Evolutionary conservation across 37 sponge, comb jelly and placozoan genomes (phyloP).

Genomic region (Dysidea cf. avara): DNA sequence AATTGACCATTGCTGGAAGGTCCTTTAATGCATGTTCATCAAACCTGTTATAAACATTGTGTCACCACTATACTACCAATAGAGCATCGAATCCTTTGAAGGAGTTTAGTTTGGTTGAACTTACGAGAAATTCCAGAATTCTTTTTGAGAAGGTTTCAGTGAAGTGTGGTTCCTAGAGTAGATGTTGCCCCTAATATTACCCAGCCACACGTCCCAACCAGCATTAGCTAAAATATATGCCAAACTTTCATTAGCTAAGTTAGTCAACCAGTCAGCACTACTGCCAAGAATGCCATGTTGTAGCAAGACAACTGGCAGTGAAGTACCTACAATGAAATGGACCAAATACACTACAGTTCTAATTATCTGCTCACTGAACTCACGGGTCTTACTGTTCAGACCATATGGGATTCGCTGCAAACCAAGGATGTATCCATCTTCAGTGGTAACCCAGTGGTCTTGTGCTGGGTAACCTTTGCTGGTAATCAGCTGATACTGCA

Average conservation of each 20-base stretch:
- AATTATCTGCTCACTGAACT: no score
- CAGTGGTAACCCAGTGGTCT: constrained; percentile 76
- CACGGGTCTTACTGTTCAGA: background rate
- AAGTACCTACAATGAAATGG: no score
- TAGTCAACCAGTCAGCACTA: constrained; percentile 85
- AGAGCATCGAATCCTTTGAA: no score
- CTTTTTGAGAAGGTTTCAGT: constrained; percentile 57
- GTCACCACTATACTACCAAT: no score
- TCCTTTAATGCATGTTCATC: constrained; percentile 83
- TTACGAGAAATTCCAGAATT: constrained; percentile 92
- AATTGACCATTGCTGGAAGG: constrained; percentile 85
- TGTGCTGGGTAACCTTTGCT: constrained; percentile 86
- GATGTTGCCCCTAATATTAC: constrained; percentile 82
- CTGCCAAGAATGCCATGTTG: constrained; percentile 91
- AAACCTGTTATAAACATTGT: constrained; percentile 59
- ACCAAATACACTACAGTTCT: no score
- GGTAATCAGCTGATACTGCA: constrained; percentile 83
- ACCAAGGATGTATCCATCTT: constrained; percentile 88
- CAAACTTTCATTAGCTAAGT: constrained; percentile 76
- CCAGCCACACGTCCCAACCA: constrained; percentile 89
- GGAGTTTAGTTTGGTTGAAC: no score
- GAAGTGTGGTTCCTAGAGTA: constrained; percentile 72
- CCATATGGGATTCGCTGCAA: constrained; percentile 87
- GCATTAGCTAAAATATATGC: constrained; percentile 82
- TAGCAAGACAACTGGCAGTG: constrained; percentile 79